These are phyloP conservation scores for Drosophila buzzatii DNA, from an alignment of 2,888 invertebrate species.

Conservation along the genomic window DNA sequence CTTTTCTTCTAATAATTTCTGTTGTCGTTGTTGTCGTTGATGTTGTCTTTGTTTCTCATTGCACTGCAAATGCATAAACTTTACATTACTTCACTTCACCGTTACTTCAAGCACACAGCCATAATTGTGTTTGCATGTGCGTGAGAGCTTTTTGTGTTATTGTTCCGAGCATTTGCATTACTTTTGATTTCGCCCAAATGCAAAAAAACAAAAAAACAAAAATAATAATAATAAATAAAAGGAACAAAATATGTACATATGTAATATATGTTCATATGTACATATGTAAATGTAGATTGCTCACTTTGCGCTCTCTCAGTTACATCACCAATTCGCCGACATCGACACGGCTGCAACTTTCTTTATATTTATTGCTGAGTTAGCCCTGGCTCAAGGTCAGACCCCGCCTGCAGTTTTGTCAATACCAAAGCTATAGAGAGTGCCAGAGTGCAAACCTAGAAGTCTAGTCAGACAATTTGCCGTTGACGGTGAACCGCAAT, in stretches of 20 bases:
- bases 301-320: slow-evolving; percentile 41
- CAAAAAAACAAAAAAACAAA: slow-evolving; percentile 12
- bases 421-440: slow-evolving; percentile 44
- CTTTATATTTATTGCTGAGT: slow-evolving; percentile 42
- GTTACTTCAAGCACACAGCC: slow-evolving; percentile 36
- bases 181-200: slow-evolving; percentile 24
- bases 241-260: slow-evolving; percentile 24
- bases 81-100: slow-evolving; percentile 7
- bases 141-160: slow-evolving; percentile 57
- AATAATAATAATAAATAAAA: too few species aligned
- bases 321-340: slow-evolving; percentile 45
- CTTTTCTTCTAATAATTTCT: slow-evolving; percentile 25
- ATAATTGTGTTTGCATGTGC: slow-evolving; percentile 67
- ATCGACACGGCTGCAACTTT: slow-evolving; percentile 42
- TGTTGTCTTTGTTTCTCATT: slow-evolving; percentile 33
- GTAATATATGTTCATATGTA: neutral
- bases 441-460: slow-evolving; percentile 47
- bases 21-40: slow-evolving; percentile 35
- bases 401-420: slow-evolving; percentile 67
- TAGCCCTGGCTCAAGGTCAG: slow-evolving; percentile 66
- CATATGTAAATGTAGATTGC: slow-evolving; percentile 21
- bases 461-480: slow-evolving; percentile 28
- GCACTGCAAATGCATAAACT: slow-evolving; percentile 22
- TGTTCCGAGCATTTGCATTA: slow-evolving; percentile 50
- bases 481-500: slow-evolving; percentile 36